Evolutionary conservation across 2,113 vertebrate genomes (phyloP).

Genomic region (Petaurus breviceps): DNA sequence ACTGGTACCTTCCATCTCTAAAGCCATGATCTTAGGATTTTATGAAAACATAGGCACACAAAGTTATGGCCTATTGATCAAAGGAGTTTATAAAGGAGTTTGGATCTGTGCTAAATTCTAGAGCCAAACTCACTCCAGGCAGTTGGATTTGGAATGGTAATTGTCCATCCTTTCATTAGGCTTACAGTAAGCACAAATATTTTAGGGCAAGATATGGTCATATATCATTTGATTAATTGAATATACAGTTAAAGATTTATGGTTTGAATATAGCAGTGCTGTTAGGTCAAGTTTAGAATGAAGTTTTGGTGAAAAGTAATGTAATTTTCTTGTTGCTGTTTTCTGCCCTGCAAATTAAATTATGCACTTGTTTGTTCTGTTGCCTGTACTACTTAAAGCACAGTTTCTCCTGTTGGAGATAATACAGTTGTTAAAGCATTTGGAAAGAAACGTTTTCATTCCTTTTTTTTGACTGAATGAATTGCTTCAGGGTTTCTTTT

Average conservation of each 20-base stretch:
- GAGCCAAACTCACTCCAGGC: not conserved
- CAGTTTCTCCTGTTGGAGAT: slow-evolving; percentile 41
- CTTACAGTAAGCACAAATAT: slow-evolving; percentile 24
- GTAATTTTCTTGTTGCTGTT: no score
- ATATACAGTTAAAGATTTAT: slow-evolving; percentile 9
- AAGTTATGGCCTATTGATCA: not conserved
- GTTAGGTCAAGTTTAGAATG: slow-evolving; percentile 28
- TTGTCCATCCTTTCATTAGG: not conserved
- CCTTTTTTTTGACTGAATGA: slow-evolving; percentile 34
- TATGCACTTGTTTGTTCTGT: slow-evolving; percentile 39
- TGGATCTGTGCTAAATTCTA: not conserved
- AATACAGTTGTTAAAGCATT: slow-evolving; percentile 9
- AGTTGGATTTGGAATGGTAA: not conserved
- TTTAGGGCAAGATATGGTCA: not conserved
- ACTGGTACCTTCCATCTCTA: no score
- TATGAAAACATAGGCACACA: not conserved
- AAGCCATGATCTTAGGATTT: no score
- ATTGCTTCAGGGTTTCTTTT: slow-evolving; percentile 51
- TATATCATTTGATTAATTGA: slow-evolving; percentile 29
- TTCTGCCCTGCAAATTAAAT: slow-evolving; percentile 48
- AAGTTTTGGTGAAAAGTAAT: slow-evolving; percentile 45
- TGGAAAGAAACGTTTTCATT: no score
- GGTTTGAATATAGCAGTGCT: slow-evolving; percentile 6
- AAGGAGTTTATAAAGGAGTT: not conserved
- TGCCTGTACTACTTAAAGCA: slow-evolving; percentile 30